Evolutionary conservation across 2,888 invertebrate species (phyloP), one percentile per base, ranked within the genome.

Genomic region (Rhamnusium bicolor): DNA sequence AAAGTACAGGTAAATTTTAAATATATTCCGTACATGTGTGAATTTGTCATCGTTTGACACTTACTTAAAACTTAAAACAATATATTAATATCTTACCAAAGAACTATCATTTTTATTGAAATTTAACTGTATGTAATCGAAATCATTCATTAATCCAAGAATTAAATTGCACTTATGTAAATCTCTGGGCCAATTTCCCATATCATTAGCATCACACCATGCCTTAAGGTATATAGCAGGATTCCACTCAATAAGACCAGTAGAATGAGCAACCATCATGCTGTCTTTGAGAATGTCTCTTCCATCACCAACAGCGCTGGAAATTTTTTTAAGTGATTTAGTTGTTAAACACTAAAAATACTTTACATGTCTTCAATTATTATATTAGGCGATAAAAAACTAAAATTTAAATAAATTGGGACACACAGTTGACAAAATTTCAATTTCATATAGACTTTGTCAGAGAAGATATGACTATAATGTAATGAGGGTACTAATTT

Each of bases 181-280:
- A 73, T 89, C 89, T 40, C 84, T 81, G 0, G 89, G 89, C 89
- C 89, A 89, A 21, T 84, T 79, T 2, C 82, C 84, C 24, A 89
- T 75, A 63, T 87, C 82, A 1, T 82, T 71, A 1, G 84, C 72
- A 71, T 83, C 80, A 69, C 89, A 89, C 84, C 88, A 87, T 1
- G 86, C 85, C 49, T 85, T 81, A 14, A 88, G 75, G 47, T 84
- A 78, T 1, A 86, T 75, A 0, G 79, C 60, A 0, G 89, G 84
- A 21, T 78, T 80, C 89, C 89, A 89, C 16, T 77, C 80, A 0
- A 88, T 87, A 2, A 78, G 29, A 2, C 89, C 89, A 2, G 81
- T 81, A 53, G 78, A 77, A 68, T 79, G 76, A 6, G 86, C 85
- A 3, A 81, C 75, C 78, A 87, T 76, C 58, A 83, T 75, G 7